Evolutionary conservation across 2,797 vertebrate genomes (phyloP), one percentile per base, ranked within the genome.

Genomic region (Astyanax mexicanus): DNA sequence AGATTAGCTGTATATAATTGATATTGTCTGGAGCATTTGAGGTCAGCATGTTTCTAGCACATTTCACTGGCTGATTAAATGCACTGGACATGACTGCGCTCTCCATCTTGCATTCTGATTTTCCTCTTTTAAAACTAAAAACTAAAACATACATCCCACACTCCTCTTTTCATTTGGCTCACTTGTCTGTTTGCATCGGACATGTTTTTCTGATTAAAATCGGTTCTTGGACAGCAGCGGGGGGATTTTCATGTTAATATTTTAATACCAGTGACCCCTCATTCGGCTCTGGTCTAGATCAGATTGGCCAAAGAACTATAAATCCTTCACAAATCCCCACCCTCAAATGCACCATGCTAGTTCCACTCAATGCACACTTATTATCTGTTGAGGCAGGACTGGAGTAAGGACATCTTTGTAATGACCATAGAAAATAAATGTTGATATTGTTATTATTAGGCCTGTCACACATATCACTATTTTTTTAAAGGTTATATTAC

Each of bases 201-300:
- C 82, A 78, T 85, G 74, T 76, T 86, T 81, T 68, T 66, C 82
- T 84, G 85, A 89, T 90, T 87, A 87, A 84, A 86, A 71, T 81
- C 87, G 77, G 74, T 79, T 83, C 58, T 84, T 69, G 44, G 27
- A 76, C 80, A 72, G 69, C 19, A 68, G 76, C 60, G 74, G 83
- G 29, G 29, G 51, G 83, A 81, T 86, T 86, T 84, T 67, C 32
- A 54, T 81, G 83, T 88, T 79, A 84, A 87, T 88, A 88, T 89
- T 89, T 87, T 74, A 88, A 86, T 83, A 75, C 73, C 52, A 64
- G 80, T 84, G 80, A 87, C 78, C 75, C 78, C 86, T 55, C 27
- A 42, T 62, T 88, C 47, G 15, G 11, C 27, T 72, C 47, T 66
- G 83, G 83, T 81, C 74, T 67, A 81, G 72, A 87, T 83, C 77